These are phyloP conservation scores for Philonicus albiceps DNA, from an alignment of 2,888 invertebrate species.

Conservation along the genomic window DNA sequence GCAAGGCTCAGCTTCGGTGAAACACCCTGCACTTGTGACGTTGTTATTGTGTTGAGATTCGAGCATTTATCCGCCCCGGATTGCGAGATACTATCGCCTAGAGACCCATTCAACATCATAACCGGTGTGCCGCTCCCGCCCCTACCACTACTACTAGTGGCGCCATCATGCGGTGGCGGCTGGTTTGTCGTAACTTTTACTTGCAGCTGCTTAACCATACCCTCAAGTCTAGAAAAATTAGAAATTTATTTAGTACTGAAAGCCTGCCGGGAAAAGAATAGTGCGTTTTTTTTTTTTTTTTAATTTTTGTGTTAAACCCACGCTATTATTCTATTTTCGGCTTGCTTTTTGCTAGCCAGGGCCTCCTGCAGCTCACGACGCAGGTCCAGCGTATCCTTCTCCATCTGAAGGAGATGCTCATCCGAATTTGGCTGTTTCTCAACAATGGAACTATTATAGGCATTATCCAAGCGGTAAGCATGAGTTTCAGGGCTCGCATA, in stretches of 20 bases:
- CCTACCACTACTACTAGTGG: background rate
- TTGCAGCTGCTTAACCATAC: slow-evolving; percentile 61
- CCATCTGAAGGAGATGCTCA: slow-evolving; percentile 50
- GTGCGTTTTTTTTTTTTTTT: slow-evolving; percentile 38
- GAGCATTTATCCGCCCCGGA: background rate
- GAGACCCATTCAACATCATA: background rate
- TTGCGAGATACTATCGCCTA: background rate
- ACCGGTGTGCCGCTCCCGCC: background rate
- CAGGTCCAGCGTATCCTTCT: slow-evolving; percentile 55
- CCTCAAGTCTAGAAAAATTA: slow-evolving; percentile 60
- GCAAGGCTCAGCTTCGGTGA: slow-evolving; percentile 59
- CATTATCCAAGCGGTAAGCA: background rate
- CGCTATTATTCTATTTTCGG: slow-evolving; percentile 63
- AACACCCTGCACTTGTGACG: slow-evolving; percentile 48
- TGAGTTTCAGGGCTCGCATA: background rate
- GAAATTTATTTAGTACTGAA: slow-evolving; percentile 34
- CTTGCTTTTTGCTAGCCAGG: slow-evolving; percentile 60
- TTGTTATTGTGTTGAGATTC: slow-evolving; percentile 22
- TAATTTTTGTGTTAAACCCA: slow-evolving; percentile 59
- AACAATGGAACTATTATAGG: background rate
- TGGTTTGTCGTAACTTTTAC: slow-evolving; percentile 52
- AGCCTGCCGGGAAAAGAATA: slow-evolving; percentile 50
- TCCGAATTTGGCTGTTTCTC: background rate
- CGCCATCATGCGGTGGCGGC: background rate
- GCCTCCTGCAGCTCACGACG: slow-evolving; percentile 61